A percentile compares a stretch with the other conserved stretches of the same genome.
phyloP scores from a whole-genome alignment of 1,140 invertebrate genomes.

The Listronotus oregonensis region DNA sequence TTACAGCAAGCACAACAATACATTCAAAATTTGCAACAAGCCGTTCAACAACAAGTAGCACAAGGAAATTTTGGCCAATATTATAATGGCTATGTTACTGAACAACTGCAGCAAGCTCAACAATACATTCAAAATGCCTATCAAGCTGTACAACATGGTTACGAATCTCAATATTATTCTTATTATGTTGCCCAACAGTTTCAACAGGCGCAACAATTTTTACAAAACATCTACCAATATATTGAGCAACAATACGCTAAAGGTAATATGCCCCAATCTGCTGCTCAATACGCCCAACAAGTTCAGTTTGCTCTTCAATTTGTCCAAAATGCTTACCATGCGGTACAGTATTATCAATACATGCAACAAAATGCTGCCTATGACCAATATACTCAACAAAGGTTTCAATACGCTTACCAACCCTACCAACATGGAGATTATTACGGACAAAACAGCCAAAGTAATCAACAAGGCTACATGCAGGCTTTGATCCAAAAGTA shows the following conservation, averaged over 20 bases:
- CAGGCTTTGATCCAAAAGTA: not conserved
- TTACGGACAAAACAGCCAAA: not conserved
- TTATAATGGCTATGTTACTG: not conserved
- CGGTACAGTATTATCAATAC: not conserved
- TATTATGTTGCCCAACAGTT: not conserved
- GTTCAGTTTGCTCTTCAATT: not conserved
- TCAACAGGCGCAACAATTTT: not conserved
- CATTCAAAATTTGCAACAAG: no score
- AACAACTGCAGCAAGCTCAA: slow-evolving; percentile 9
- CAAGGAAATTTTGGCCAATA: not conserved
- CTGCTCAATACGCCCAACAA: not conserved
- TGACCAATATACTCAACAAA: not conserved
- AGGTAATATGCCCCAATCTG: no score
- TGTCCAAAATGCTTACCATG: not conserved
- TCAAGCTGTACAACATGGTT: not conserved
- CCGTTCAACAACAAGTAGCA: slow-evolving; percentile 1
- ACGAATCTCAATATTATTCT: not conserved
- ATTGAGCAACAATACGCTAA: not conserved
- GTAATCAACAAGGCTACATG: not conserved
- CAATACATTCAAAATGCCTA: slow-evolving; percentile 7
- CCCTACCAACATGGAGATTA: not conserved
- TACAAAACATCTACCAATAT: slow-evolving; percentile 2
- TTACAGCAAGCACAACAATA: not conserved
- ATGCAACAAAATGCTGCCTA: not conserved
- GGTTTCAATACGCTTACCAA: not conserved